Base-by-base conservation (phyloP, 2,797 vertebrate genomes). In the Hoplostethus atlanticus region DNA sequence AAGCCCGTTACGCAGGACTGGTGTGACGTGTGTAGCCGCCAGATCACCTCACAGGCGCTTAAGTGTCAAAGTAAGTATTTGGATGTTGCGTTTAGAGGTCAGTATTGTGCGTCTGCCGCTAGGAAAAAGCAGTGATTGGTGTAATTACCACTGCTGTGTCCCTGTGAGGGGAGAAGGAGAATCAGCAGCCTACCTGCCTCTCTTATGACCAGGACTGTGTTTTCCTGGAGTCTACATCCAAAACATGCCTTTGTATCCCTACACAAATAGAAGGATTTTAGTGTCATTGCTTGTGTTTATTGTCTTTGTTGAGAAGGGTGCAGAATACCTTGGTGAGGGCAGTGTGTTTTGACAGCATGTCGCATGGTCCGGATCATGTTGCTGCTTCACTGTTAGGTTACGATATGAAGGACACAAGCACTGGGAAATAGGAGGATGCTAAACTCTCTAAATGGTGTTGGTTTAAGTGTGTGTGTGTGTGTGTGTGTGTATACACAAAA, bases 11-110 rank as follows among this genome's bases (percentile, higher is more conserved):
- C 71, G 9, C 87, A 85, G 31, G 96, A 96, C 79, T 98, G 96
- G 96, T 98, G 97, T 55, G 97, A 98, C 83, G 94, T 94, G 58
- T 98, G 97, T 74, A 96, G 93, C 67, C 86, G 87, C 0, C 94
- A 89, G 78, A 94, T 97, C 90, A 90, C 83, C 38, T 91, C 92
- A 46, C 90, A 76, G 53, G 93, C 94, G 2, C 94, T 96, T 71
- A 94, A 95, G 87, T 98, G 97, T 87, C 88, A 92, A 64, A 94
- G 96, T 98, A 89, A 97, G 96, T 95, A 36, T 34, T 34, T 34
- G 34, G 34, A 34, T 34, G 34, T 34, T 34, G 6, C 15, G 15
- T 47, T 47, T 15, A 47, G 44, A 16, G 34, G 34, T 5, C 34
- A 34, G 15, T 15, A 13, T 47, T 47, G 15, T 16, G 44, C 44